Base-by-base conservation (phyloP, 1,140 invertebrate species). In the Eumeta japonica region DNA sequence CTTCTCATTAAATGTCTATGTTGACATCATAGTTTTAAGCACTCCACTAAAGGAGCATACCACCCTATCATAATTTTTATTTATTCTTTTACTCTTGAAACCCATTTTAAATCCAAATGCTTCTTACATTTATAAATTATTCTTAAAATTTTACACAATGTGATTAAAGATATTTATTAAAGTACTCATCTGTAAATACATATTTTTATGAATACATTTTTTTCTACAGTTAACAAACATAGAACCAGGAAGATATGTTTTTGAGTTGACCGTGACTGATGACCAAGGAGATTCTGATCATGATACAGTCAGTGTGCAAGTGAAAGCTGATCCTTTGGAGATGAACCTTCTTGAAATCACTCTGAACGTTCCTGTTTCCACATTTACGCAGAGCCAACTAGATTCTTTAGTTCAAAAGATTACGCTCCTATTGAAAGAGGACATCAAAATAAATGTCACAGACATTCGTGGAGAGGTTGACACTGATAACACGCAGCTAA, bases 251-350 rank as follows among this genome's bases (percentile, higher is more conserved):
- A 81, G 85, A 45, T 97, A 97, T 53, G 82, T 91, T 1, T 97
- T 95, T 55, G 86, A 84, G 52, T 72, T 97, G 17, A 91, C 85
- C 39, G 92, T 97, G 3, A 86, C 80, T 27, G 94, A 97, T 71
- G 88, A 89, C 39, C 92, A 96, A 68, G 93, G 92, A 2, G 72
- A 89, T 10, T 84, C 80, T 0, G 83, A 82, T 49, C 81, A 84
- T 11, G 91, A 95, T 60, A 87, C 85, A 4, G 88, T 90, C 3
- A 90, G 87, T 29, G 79, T 97, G 4, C 87, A 89, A 56, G 89
- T 97, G 0, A 90, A 92, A 67, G 78, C 84, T 57, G 89, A 92
- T 74, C 83, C 84, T 0, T 76, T 88, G 50, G 66, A 88, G 15
- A 71, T 83, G 50, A 82, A 91, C 66, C 72, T 92, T 28, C 80